Evolutionary conservation across 2,888 invertebrate species (phyloP), one percentile per base, ranked within the genome.

Genomic region (Balanococcus diminutus): DNA sequence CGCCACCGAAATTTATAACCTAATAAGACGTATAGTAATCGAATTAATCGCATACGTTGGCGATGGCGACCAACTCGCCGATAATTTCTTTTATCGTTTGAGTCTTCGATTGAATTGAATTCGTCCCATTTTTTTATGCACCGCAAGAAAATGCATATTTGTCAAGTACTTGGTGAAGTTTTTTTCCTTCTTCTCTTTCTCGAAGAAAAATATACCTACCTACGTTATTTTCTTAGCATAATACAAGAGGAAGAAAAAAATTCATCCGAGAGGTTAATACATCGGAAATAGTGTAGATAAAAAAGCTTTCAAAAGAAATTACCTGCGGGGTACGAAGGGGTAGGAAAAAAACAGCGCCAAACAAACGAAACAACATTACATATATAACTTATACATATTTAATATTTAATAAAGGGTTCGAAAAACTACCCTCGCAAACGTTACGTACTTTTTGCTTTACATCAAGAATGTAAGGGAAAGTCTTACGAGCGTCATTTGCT

Each of bases 301-400:
- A 72, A 72, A 72, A 72, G 72, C 72, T 72, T 72, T 72, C 72
- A 72, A 72, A 72, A 72, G 72, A 72, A 72, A 72, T 72, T 32
- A 72, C 72, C n/a, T n/a, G 72, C 72, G 16, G 28, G 28, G 56
- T 14, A 72, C 67, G 72, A 16, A 2, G 31, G 31, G 56, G n/a
- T n/a, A 28, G 72, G n/a, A 72, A 72, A 72, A 72, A 28, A 72
- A 72, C 72, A 31, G n/a, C 31, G 31, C 72, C 72, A 32, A 81
- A 28, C 82, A 81, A 82, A 82, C 82, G 82, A 82, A 82, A 82
- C 46, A 82, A 42, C 82, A 82, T 82, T 82, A 82, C 46, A 82
- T 42, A 82, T 46, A 46, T 82, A 82, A 82, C 82, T 82, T 82
- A 82, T 82, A 82, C 82, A 82, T 82, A 82, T 82, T 82, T 82